Conservation (phyloP, 2,888 invertebrate species). For the Drosophila pseudotakahashii region DNA sequence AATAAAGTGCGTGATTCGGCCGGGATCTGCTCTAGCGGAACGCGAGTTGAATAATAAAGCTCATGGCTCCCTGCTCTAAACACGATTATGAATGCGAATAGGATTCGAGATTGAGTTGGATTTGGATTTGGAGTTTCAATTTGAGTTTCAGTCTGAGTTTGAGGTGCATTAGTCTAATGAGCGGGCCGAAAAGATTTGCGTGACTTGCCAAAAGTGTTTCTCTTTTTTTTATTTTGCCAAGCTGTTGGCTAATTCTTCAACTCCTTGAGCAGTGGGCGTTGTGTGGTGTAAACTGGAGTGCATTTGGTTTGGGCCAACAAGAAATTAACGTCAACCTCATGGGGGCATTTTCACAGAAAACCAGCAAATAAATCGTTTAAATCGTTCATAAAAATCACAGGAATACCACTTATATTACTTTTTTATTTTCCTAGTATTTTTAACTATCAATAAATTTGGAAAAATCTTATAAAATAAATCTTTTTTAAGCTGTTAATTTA, state of each 20-base stretch:
- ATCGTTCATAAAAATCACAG: no score
- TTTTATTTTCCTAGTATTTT: not conserved
- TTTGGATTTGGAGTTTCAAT: not conserved
- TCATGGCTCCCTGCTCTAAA: slow-evolving; percentile 44
- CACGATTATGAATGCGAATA: slow-evolving; percentile 55
- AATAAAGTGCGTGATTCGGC: slow-evolving; percentile 67
- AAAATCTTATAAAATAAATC: not conserved
- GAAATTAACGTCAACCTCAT: not conserved
- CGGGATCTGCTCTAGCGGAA: slow-evolving; percentile 57
- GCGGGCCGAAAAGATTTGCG: slow-evolving; percentile 60
- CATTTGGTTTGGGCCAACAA: slow-evolving; percentile 9
- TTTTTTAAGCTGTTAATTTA: no score
- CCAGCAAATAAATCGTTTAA: not conserved
- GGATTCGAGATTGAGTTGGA: slow-evolving; percentile 36
- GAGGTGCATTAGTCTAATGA: slow-evolving; percentile 70
- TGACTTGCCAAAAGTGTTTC: slow-evolving; percentile 55
- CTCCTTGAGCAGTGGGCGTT: slow-evolving; percentile 29
- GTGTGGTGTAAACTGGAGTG: slow-evolving; percentile 28
- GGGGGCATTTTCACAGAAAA: slow-evolving; percentile 13
- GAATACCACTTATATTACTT: no score
- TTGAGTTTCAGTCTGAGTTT: slow-evolving; percentile 19
- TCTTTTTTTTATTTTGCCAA: slow-evolving; percentile 13
- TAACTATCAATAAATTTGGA: not conserved
- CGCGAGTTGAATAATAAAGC: slow-evolving; percentile 64
- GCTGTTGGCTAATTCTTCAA: slow-evolving; percentile 41